phyloP scores from a whole-genome alignment of 2,888 invertebrate species.

The Drosophila pseudotakahashii region DNA sequence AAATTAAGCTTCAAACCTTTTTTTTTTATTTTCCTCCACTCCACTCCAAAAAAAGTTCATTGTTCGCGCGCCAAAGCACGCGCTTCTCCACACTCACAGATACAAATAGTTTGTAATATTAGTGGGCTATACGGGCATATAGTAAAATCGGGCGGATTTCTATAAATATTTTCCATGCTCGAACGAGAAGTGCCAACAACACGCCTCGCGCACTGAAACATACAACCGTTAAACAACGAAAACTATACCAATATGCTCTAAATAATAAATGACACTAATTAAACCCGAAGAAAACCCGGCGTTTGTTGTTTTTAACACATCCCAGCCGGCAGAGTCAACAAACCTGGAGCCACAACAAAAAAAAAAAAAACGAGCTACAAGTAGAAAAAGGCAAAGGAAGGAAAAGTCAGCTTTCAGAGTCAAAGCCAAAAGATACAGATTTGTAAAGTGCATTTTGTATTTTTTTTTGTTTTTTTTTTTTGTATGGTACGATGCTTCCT shows the following conservation, averaged over 20 bases:
- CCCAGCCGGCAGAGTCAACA: constrained; percentile 46
- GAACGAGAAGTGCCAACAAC: constrained; percentile 55
- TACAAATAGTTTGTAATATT: constrained; percentile 31
- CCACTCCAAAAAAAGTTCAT: constrained; percentile 34
- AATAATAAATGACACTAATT: constrained; percentile 83
- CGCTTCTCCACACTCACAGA: constrained; percentile 16
- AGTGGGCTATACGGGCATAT: constrained; percentile 3
- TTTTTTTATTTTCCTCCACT: neutral
- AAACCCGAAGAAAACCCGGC: constrained; percentile 76
- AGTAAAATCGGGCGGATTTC: constrained; percentile 55
- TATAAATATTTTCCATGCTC: constrained; percentile 64
- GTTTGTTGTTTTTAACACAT: constrained; percentile 70
- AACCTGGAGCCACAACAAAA: constrained; percentile 32
- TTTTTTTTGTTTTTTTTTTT: no score
- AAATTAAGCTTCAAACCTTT: constrained; percentile 41
- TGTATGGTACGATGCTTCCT: constrained; percentile 37
- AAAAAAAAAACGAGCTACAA: neutral
- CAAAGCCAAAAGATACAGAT: constrained; percentile 10
- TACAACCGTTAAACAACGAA: constrained; percentile 76
- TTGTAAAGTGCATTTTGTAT: constrained; percentile 20
- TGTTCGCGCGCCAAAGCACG: constrained; percentile 49
- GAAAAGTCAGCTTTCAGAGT: constrained; percentile 32
- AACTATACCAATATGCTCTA: constrained; percentile 81
- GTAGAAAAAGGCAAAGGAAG: constrained; percentile 45
- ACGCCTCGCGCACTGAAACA: constrained; percentile 57